Conservation (phyloP, 2,113 vertebrate species). For the Condylura cristata region DNA sequence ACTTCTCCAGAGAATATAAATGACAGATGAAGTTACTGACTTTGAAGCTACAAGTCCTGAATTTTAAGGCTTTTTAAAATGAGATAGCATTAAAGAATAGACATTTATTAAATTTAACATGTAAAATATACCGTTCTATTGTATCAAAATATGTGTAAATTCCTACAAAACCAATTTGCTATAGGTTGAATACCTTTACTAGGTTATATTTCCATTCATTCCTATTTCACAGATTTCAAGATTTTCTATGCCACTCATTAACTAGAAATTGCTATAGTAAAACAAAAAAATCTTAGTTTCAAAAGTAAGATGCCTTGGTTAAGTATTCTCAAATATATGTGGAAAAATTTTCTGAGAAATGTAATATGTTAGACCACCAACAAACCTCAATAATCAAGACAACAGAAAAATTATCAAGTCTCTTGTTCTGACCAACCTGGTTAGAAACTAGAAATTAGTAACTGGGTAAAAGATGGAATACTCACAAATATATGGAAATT, state of each 20-base stretch:
- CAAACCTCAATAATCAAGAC: too few species aligned
- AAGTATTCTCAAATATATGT: too few species aligned
- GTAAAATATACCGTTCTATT: background rate
- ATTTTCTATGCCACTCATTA: background rate
- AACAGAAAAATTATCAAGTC: too few species aligned
- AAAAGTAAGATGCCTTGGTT: background rate
- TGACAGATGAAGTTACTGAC: background rate
- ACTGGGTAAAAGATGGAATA: too few species aligned
- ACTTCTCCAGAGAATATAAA: background rate
- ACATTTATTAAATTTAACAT: background rate
- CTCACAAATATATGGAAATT: too few species aligned
- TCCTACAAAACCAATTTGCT: background rate
- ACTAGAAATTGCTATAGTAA: background rate
- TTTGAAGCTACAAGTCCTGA: background rate
- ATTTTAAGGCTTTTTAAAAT: background rate
- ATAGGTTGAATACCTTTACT: background rate
- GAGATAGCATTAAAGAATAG: background rate
- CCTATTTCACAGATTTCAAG: background rate
- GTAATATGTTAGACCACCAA: too few species aligned
- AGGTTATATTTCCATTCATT: background rate
- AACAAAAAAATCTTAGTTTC: background rate
- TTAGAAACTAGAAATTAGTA: too few species aligned
- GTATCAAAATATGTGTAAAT: background rate
- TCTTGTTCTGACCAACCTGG: too few species aligned
- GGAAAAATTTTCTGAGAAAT: too few species aligned